phyloP scores from a whole-genome alignment of 64 coral and sea anemone genomes.

The Exaiptasia diaphana region DNA sequence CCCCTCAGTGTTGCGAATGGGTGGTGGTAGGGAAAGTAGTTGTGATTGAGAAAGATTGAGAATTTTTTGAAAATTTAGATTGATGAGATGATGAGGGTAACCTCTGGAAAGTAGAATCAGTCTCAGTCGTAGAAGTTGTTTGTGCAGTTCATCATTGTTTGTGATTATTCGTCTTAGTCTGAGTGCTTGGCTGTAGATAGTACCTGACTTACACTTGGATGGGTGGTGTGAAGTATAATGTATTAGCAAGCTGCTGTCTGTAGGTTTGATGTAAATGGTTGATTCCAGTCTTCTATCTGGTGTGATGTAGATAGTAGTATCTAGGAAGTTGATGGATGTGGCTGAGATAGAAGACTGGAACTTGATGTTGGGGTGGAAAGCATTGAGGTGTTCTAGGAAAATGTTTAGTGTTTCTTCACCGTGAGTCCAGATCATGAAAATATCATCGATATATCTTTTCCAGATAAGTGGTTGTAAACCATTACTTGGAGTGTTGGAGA shows the following conservation, averaged over 20 bases:
- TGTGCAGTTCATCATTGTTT: background rate
- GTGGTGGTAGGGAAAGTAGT: background rate
- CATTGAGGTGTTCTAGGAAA: constrained; percentile 11
- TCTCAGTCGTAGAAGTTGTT: background rate
- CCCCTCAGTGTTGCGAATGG: too few relatives aligned
- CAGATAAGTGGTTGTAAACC: constrained; percentile 12
- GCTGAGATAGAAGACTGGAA: constrained; percentile 4
- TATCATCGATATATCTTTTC: constrained; percentile 42
- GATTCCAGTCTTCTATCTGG: too few relatives aligned
- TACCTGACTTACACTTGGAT: background rate
- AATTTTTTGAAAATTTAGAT: background rate
- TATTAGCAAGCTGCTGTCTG: too few relatives aligned
- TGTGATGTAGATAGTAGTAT: constrained; percentile 26
- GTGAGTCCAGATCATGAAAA: constrained; percentile 46
- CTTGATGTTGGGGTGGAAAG: constrained; percentile 35
- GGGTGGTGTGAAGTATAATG: constrained; percentile 5
- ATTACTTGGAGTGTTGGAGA: background rate
- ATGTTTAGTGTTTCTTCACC: background rate
- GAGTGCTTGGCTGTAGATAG: constrained; percentile 20
- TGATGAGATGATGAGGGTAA: background rate
- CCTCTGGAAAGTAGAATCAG: background rate
- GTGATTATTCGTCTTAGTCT: background rate
- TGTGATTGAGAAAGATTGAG: background rate
- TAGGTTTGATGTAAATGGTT: too few relatives aligned
- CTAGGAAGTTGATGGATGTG: background rate